These are phyloP conservation scores for Austrofundulus limnaeus DNA, from an alignment of 2,113 vertebrate species.

Conservation along the genomic window DNA sequence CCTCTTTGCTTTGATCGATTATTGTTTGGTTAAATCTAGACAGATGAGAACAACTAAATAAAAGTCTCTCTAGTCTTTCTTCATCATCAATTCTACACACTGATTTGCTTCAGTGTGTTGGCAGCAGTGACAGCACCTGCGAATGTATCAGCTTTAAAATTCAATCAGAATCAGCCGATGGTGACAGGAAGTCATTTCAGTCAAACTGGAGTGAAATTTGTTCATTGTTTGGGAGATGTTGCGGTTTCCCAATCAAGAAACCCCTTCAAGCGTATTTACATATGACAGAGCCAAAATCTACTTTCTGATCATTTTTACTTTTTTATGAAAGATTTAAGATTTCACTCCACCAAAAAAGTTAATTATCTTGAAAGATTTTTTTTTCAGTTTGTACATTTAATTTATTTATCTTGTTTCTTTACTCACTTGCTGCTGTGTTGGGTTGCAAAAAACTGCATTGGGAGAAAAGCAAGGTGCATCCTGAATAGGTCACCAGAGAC, in stretches of 20 bases:
- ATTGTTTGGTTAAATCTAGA: constrained; percentile 11
- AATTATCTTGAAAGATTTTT: too few species aligned
- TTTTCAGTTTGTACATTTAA: too few species aligned
- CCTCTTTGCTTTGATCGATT: constrained; percentile 27
- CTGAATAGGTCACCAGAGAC: too few species aligned
- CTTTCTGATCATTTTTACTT: too few species aligned
- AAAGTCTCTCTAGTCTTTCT: constrained; percentile 8
- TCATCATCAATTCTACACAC: constrained; percentile 8
- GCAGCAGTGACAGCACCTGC: constrained; percentile 9
- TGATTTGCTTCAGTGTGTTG: constrained; percentile 18
- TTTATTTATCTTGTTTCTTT: too few species aligned
- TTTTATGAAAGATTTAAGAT: too few species aligned
- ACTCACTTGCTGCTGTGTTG: too few species aligned
- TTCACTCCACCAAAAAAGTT: too few species aligned
- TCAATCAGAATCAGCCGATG: constrained; percentile 4
- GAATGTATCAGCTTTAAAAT: constrained; percentile 4
- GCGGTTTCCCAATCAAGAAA: background rate
- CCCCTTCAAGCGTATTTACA: background rate
- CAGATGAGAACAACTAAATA: constrained; percentile 23
- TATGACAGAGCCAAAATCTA: too few species aligned
- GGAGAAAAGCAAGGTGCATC: too few species aligned
- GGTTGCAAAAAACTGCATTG: too few species aligned
- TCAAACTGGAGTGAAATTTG: background rate
- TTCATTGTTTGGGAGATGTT: background rate
- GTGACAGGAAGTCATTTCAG: constrained; percentile 11